These are phyloP conservation scores for Gambusia affinis DNA, from an alignment of 2,113 vertebrate species.

Conservation along the genomic window DNA sequence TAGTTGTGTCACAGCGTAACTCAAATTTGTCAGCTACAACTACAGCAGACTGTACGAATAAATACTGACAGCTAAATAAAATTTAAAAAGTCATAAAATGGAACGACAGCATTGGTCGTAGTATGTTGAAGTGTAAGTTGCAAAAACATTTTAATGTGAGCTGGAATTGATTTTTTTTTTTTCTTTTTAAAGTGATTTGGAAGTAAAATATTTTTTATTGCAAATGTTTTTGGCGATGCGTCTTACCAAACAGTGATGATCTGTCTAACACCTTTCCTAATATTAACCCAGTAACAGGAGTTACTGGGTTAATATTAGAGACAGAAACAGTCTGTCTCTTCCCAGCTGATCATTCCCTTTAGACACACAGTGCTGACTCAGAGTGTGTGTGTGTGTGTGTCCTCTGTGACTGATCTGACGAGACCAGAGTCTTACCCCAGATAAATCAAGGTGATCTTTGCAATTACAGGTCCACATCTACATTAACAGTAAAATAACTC, in stretches of 20 bases:
- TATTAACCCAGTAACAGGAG: background rate
- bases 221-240: background rate
- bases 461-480: constrained; percentile 14
- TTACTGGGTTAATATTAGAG: too few species aligned
- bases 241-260: background rate
- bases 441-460: constrained; percentile 24
- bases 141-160: too few species aligned
- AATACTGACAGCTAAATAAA: too few species aligned
- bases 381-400: background rate
- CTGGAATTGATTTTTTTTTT: too few species aligned
- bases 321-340: background rate
- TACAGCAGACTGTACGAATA: too few species aligned
- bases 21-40: too few species aligned
- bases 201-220: background rate
- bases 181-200: too few species aligned
- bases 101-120: too few species aligned
- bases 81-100: too few species aligned
- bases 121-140: too few species aligned
- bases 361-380: background rate
- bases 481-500: constrained; percentile 9
- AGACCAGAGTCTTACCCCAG: constrained; percentile 3
- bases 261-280: background rate
- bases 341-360: background rate
- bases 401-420: constrained; percentile 21
- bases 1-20: too few species aligned